Evolutionary conservation across 2,888 invertebrate genomes (phyloP), one percentile per base, ranked within the genome.

Genomic region (Sesia bembeciformis): DNA sequence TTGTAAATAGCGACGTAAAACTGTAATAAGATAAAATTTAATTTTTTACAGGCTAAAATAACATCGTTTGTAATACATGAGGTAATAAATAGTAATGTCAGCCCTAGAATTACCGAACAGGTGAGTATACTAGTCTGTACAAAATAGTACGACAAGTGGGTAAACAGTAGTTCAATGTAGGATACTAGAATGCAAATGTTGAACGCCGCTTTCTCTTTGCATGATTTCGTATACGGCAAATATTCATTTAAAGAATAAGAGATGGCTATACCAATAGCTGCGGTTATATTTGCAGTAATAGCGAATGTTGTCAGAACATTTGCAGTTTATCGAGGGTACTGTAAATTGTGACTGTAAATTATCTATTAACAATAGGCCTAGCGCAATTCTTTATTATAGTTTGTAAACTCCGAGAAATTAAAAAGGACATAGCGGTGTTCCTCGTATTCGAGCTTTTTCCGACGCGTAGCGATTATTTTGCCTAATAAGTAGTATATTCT

Each of bases 31-130:
- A 5, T 39, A 42, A 49, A 49, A 43, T 53, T 39, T 52, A n/a
- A n/a, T 46, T 54, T 52, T 46, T 80, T 73, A 3, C 70, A 84
- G 84, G 78, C 80, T n/a, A 68, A 64, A 57, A 59, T 65, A 4
- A 73, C 77, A 6, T 64, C 78, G 5, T 70, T 60, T 51, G 61
- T 78, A 41, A 56, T 67, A 40, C 84, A 84, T 57, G 73, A 78
- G 58, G 78, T 85, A 49, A 77, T 85, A 53, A 77, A 78, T 56
- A 70, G 65, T 52, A 68, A 79, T 58, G 62, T 75, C 3, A 70
- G 76, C 51, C 56, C 69, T 39, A 56, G 64, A 38, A 61, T 84
- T 5, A 76, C 68, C 39, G 62, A 61, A n/a, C 78, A 78, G 74
- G 84, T 83, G 66, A 67, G 60, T 55, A 49, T 54, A 4, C 42